Percentiles rank a stretch among this genome's conserved stretches.
Conservation (phyloP, 2,888 invertebrate genomes). For the Thecocarcelia acutangulata region DNA sequence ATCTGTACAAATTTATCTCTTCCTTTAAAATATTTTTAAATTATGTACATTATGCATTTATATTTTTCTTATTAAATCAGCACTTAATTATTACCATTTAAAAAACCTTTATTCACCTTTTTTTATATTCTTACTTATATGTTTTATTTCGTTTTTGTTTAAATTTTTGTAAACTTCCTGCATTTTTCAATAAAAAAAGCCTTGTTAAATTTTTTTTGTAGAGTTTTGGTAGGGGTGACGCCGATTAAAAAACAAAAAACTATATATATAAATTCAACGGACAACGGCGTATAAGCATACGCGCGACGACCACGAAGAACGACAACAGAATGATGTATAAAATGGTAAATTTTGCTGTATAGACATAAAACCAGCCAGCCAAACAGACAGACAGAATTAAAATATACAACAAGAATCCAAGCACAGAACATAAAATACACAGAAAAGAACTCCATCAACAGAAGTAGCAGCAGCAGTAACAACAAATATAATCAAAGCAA, state of each 20-base stretch:
- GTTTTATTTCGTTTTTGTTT: conserved; percentile 41
- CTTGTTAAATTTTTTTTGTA: conserved; percentile 54
- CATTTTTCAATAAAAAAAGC: conserved; percentile 58
- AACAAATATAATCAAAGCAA: conserved; percentile 14
- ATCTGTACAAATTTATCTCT: background rate
- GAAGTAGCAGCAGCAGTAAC: conserved; percentile 33
- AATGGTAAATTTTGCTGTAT: conserved; percentile 69
- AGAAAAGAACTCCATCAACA: conserved; percentile 56
- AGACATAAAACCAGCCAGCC: conserved; percentile 67
- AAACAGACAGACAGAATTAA: conserved; percentile 48
- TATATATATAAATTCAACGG: conserved; percentile 63
- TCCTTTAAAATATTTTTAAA: background rate
- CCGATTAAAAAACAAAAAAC: conserved; percentile 68
- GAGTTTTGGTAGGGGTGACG: conserved; percentile 62
- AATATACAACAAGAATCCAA: conserved; percentile 59
- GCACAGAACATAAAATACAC: conserved; percentile 60
- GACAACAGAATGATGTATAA: conserved; percentile 69
- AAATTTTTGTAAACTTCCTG: conserved; percentile 49
- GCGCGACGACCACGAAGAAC: conserved; percentile 70
- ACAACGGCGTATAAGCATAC: conserved; percentile 64
- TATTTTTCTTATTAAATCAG: background rate
- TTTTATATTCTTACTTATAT: conserved; percentile 40
- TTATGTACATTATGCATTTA: background rate
- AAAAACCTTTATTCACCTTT: conserved; percentile 63
- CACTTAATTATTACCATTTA: conserved; percentile 14